phyloP scores from a whole-genome alignment of 2,797 vertebrate genomes.

The Thalassophryne amazonica region DNA sequence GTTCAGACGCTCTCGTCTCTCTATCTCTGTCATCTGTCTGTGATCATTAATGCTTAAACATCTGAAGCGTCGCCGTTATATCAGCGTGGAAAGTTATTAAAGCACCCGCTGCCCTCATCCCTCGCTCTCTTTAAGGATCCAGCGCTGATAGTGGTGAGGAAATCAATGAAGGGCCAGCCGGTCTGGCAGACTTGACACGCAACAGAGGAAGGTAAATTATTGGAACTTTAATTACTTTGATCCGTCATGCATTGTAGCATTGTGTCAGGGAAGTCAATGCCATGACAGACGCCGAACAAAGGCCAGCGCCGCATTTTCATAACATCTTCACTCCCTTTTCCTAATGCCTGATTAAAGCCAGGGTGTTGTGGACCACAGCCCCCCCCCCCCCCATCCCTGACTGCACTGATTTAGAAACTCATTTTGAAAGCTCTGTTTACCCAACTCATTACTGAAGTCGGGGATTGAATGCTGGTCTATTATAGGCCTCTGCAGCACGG shows the following conservation, averaged over 20 bases:
- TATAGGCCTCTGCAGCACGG: constrained; percentile 62
- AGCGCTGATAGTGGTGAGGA: constrained; percentile 70
- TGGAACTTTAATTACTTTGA: constrained; percentile 97
- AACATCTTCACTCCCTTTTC: constrained; percentile 85
- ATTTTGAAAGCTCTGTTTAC: constrained; percentile 75
- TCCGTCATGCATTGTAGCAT: constrained; percentile 88
- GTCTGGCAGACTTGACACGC: constrained; percentile 83
- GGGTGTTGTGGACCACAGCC: constrained; percentile 68
- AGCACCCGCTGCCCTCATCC: constrained; percentile 24
- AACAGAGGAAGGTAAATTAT: constrained; percentile 92
- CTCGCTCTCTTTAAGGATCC: constrained; percentile 64
- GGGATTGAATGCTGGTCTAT: constrained; percentile 68
- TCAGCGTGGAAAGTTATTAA: constrained; percentile 75
- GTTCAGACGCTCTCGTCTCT: constrained; percentile 37
- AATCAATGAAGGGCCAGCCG: constrained; percentile 83
- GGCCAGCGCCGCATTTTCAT: constrained; percentile 80
- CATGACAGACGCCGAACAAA: constrained; percentile 87
- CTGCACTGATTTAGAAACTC: constrained; percentile 69
- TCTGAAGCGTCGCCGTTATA: constrained; percentile 68
- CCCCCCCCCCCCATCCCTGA: constrained; percentile 32
- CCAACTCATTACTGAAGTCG: constrained; percentile 73
- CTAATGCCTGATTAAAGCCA: constrained; percentile 83
- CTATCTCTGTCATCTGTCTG: constrained; percentile 66
- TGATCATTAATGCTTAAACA: constrained; percentile 71
- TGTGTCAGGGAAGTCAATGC: constrained; percentile 85